A percentile compares a stretch with the other conserved stretches of the same genome.
Evolutionary conservation across 2,888 invertebrate genomes (phyloP).

Genomic region (Taenaris catops): DNA sequence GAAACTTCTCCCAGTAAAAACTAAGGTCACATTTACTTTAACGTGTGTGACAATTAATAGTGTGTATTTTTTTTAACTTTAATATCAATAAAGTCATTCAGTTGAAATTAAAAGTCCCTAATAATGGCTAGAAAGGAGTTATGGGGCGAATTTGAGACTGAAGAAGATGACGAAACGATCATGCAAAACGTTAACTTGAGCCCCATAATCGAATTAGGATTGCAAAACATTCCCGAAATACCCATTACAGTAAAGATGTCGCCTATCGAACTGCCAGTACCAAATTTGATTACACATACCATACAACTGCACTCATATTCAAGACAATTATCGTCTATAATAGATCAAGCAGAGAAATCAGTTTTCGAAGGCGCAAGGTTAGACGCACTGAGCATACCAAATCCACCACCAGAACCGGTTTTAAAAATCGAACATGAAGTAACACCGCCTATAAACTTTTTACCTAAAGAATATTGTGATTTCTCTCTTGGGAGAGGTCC

Average conservation of each 20-base stretch:
- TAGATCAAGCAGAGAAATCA: slow-evolving; percentile 56
- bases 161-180: slow-evolving; percentile 48
- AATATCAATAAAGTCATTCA: neutral
- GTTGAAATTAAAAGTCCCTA: neutral
- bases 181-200: slow-evolving; percentile 69
- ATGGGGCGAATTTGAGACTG: slow-evolving; percentile 67
- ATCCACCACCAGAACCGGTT: slow-evolving; percentile 50
- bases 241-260: slow-evolving; percentile 66
- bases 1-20: too few relatives aligned
- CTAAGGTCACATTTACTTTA: too few relatives aligned
- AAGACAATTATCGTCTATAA: slow-evolving; percentile 50
- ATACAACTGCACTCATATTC: slow-evolving; percentile 61
- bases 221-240: slow-evolving; percentile 74
- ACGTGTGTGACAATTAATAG: too few relatives aligned
- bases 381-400: slow-evolving; percentile 51
- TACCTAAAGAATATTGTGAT: slow-evolving; percentile 62
- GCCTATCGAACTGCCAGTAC: slow-evolving; percentile 62
- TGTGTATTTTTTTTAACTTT: too few relatives aligned
- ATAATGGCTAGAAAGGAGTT: slow-evolving; percentile 29
- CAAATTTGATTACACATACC: slow-evolving; percentile 67
- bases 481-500: slow-evolving; percentile 66
- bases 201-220: slow-evolving; percentile 70
- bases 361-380: slow-evolving; percentile 50
- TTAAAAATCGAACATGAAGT: slow-evolving; percentile 50
- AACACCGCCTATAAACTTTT: slow-evolving; percentile 55